These are phyloP conservation scores for Silurus aristotelis DNA, from an alignment of 2,797 vertebrate species.

Conservation along the genomic window DNA sequence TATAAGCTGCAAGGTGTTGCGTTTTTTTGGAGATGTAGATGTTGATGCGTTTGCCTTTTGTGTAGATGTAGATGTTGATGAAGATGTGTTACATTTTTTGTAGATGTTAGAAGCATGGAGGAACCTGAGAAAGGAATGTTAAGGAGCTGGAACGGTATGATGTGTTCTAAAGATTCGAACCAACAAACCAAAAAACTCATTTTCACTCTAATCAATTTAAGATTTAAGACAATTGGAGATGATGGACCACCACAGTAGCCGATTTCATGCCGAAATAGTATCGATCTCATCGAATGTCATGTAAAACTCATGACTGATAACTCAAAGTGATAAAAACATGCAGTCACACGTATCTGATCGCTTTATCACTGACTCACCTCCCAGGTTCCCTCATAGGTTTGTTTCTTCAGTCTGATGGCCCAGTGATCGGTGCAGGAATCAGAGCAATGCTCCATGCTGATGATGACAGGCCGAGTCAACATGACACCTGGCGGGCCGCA, in stretches of 20 bases:
- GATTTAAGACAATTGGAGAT: background rate
- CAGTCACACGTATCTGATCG: background rate
- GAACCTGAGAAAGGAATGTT: background rate
- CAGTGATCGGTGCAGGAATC: constrained; percentile 94
- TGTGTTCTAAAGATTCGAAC: background rate
- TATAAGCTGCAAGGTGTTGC: too few relatives aligned
- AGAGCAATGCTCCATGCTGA: constrained; percentile 95
- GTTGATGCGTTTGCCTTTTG: too few relatives aligned
- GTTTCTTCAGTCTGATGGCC: constrained; percentile 95
- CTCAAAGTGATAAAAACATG: background rate
- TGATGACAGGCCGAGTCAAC: constrained; percentile 92
- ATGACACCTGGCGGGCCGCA: constrained; percentile 95
- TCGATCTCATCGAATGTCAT: background rate
- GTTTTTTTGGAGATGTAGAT: too few relatives aligned
- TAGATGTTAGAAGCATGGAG: background rate
- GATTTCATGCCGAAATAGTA: background rate
- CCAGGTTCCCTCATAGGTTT: constrained; percentile 94
- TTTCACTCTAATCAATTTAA: background rate
- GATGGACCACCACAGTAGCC: background rate
- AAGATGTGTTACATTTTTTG: background rate
- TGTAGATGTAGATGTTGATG: too few relatives aligned
- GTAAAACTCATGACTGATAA: background rate
- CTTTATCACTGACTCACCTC: constrained; percentile 79
- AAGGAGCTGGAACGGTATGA: background rate
- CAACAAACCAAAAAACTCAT: background rate